These are phyloP conservation scores for Jordanella pulchra DNA, from an alignment of 2,797 vertebrate genomes.

Conservation along the genomic window DNA sequence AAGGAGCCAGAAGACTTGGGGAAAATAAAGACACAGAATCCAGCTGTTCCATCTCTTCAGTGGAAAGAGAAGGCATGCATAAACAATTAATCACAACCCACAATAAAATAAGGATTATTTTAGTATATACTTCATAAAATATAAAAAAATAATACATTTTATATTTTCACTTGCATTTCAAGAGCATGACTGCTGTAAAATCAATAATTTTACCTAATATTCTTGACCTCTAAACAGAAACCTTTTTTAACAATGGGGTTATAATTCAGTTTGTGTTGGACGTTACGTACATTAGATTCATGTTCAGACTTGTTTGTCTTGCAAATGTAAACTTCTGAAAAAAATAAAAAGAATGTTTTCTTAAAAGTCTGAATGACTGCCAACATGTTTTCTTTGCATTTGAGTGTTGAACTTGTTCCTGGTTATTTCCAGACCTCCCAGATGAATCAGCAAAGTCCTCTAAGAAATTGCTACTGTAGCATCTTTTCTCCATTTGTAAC, in stretches of 20 bases:
- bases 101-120: constrained; percentile 19
- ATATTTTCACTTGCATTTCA: not conserved
- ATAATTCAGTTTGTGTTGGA: not conserved
- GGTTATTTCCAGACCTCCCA: not conserved
- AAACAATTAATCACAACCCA: constrained; percentile 54
- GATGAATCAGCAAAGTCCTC: not conserved
- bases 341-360: no score
- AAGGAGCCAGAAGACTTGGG: constrained; percentile 16
- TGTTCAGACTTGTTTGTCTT: not conserved
- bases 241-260: not conserved
- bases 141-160: not conserved
- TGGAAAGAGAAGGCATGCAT: constrained; percentile 60
- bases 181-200: not conserved
- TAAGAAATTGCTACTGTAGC: not conserved
- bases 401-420: not conserved
- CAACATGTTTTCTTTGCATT: not conserved
- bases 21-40: constrained; percentile 38
- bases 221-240: not conserved
- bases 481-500: not conserved
- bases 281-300: not conserved
- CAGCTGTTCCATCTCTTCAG: not conserved
- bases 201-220: not conserved
- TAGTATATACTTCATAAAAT: not conserved
- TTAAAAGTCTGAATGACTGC: not conserved
- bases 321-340: not conserved